Percentiles rank a stretch among this genome's conserved stretches.
These are phyloP conservation scores for Callionymus lyra DNA, from an alignment of 2,113 vertebrate genomes.

Conservation along the genomic window DNA sequence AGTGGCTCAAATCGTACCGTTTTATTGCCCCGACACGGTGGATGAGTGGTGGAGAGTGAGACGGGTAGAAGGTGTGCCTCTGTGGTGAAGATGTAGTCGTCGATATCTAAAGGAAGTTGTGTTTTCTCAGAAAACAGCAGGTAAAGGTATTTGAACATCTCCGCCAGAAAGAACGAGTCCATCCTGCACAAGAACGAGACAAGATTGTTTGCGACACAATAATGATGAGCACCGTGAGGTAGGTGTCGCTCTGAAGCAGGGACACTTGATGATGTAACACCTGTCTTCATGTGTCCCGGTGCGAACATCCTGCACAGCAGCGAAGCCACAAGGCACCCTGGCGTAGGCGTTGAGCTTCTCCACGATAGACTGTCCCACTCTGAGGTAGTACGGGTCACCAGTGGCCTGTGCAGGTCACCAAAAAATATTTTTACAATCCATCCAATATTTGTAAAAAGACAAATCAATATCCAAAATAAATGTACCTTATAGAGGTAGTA, in stretches of 20 bases:
- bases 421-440: not conserved
- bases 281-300: conserved; percentile 97
- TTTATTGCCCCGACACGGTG: conserved; percentile 50
- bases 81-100: conserved; percentile 95
- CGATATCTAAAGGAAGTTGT: conserved; percentile 88
- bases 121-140: conserved; percentile 91
- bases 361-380: conserved; percentile 95
- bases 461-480: not conserved
- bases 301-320: conserved; percentile 95
- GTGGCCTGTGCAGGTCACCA: conserved; percentile 73
- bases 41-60: conserved; percentile 81
- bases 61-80: conserved; percentile 94
- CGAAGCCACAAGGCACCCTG: conserved; percentile 94
- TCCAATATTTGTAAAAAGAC: not conserved
- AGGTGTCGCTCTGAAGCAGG: not conserved
- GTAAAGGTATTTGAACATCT: conserved; percentile 99
- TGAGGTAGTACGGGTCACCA: conserved; percentile 93
- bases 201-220: not conserved
- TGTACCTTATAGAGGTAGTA: conserved; percentile 95
- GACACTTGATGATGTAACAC: conserved; percentile 67
- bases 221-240: not conserved
- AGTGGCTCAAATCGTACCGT: conserved; percentile 43
- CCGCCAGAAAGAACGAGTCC: conserved; percentile 97
- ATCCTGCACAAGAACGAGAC: conserved; percentile 67
- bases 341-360: conserved; percentile 96